Evolutionary conservation across 2,797 vertebrate species (phyloP), one percentile per base, ranked within the genome.

Genomic region (Lagodon rhomboides): DNA sequence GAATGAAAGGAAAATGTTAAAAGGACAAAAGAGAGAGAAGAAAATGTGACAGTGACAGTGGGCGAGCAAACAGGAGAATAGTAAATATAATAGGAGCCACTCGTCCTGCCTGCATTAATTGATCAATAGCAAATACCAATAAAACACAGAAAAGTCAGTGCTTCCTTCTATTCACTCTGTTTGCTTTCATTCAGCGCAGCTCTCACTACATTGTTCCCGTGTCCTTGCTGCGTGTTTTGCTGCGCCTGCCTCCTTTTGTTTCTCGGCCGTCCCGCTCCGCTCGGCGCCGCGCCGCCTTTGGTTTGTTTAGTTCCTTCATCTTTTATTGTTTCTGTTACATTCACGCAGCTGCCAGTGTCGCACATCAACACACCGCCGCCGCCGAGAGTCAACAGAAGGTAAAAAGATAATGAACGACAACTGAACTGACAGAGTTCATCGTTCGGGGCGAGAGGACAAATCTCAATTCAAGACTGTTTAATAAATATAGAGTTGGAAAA

Each of bases 71-170:
- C n/a, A 68, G 22, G 38, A 63, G 44, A 68, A 54, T 4, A 27
- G 51, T 11, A 34, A 41, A 43, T 44, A 68, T 44, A 67, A 87
- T 53, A 70, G 71, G 43, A 68, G 73, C 78, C 79, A 72, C 73
- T 85, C 75, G 44, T 55, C 82, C 56, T 22, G 47, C 53, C 68
- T 77, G 63, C 63, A 72, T 59, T 77, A 61, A 83, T 10, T 58
- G 71, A 76, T 76, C 60, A 74, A 73, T 44, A 66, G 44, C 38
- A 81, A 74, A 85, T 12, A 38, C 44, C 60, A 68, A 80, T 66
- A 83, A 83, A 75, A 82, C 63, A 70, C 66, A 77, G 64, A 86
- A 76, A 63, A 87, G 77, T 78, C 83, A 75, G 49, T 43, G 75
- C 81, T 84, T 76, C 66, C 69, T 61, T 80, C 60, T 25, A 64